These are phyloP conservation scores for Opisthograptis luteolata DNA, from an alignment of 2,888 invertebrate species.

Conservation along the genomic window DNA sequence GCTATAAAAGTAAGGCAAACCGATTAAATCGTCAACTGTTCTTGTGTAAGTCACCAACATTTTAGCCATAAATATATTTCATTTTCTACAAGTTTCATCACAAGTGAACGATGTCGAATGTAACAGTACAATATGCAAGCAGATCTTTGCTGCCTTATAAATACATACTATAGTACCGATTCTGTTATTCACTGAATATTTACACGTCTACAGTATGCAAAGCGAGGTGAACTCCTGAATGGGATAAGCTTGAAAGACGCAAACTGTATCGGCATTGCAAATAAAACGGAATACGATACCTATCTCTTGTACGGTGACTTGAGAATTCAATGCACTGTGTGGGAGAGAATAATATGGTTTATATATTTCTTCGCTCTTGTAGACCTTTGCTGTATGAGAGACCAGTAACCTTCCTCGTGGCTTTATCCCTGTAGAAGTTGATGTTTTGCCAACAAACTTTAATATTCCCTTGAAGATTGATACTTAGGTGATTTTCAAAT, in stretches of 20 bases:
- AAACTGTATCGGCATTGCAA: slow-evolving; percentile 18
- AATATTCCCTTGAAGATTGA: too few relatives aligned
- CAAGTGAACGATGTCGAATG: too few relatives aligned
- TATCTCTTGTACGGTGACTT: slow-evolving; percentile 11
- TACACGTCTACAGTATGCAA: slow-evolving; percentile 23
- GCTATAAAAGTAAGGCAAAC: too few relatives aligned
- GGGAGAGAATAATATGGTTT: slow-evolving; percentile 6
- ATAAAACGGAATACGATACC: slow-evolving; percentile 17
- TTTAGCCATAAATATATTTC: too few relatives aligned
- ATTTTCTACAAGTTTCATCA: too few relatives aligned
- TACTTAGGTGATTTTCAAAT: too few relatives aligned
- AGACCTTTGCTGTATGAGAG: too few relatives aligned
- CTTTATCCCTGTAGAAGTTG: too few relatives aligned
- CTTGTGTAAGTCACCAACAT: too few relatives aligned
- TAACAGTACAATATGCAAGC: slow-evolving; percentile 12
- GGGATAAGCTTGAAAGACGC: slow-evolving; percentile 21
- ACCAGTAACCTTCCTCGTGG: too few relatives aligned
- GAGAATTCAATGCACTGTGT: slow-evolving; percentile 8
- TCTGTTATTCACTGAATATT: slow-evolving; percentile 27
- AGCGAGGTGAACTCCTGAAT: slow-evolving; percentile 15
- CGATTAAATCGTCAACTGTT: too few relatives aligned
- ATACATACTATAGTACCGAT: slow-evolving; percentile 13
- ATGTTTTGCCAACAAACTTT: too few relatives aligned
- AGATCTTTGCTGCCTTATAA: slow-evolving; percentile 3
- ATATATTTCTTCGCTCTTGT: not conserved